These are phyloP conservation scores for Cardiocondyla obscurior DNA, from an alignment of 1,140 invertebrate genomes.

Conservation along the genomic window DNA sequence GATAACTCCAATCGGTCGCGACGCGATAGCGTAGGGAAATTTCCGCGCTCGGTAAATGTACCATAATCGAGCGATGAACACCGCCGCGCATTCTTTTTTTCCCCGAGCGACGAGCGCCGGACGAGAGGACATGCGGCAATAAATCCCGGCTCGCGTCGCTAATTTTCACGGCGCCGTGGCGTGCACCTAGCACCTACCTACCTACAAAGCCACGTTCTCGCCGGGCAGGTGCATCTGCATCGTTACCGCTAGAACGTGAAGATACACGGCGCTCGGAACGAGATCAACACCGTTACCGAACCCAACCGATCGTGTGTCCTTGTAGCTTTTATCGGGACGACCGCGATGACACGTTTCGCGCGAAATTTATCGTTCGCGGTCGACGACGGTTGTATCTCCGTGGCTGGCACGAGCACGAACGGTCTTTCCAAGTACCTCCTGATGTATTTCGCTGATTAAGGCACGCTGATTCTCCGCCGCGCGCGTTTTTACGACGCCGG, in stretches of 20 bases:
- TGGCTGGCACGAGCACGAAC: slow-evolving; percentile 11
- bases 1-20: slow-evolving; percentile 45
- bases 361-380: slow-evolving; percentile 41
- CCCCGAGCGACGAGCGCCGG: slow-evolving; percentile 9
- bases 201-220: slow-evolving; percentile 2
- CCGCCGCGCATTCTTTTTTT: slow-evolving; percentile 17
- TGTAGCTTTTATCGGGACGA: slow-evolving; percentile 51
- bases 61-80: slow-evolving; percentile 53
- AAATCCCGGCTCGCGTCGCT: slow-evolving; percentile 52
- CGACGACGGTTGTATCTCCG: slow-evolving; percentile 38
- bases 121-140: slow-evolving; percentile 40
- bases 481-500: slow-evolving; percentile 34
- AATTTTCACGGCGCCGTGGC: slow-evolving; percentile 52
- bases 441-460: slow-evolving; percentile 52
- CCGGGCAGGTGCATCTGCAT: slow-evolving; percentile 33
- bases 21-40: slow-evolving; percentile 34
- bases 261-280: not conserved
- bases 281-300: slow-evolving; percentile 17
- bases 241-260: slow-evolving; percentile 34
- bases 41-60: slow-evolving; percentile 35
- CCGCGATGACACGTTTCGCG: slow-evolving; percentile 39
- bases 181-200: slow-evolving; percentile 17
- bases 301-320: slow-evolving; percentile 46
- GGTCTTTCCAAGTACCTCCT: slow-evolving; percentile 28
- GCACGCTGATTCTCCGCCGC: slow-evolving; percentile 45